Percentiles rank a stretch among this genome's conserved stretches.
phyloP scores from a whole-genome alignment of 2,888 invertebrate genomes.

The Lampropteryx suffumata region DNA sequence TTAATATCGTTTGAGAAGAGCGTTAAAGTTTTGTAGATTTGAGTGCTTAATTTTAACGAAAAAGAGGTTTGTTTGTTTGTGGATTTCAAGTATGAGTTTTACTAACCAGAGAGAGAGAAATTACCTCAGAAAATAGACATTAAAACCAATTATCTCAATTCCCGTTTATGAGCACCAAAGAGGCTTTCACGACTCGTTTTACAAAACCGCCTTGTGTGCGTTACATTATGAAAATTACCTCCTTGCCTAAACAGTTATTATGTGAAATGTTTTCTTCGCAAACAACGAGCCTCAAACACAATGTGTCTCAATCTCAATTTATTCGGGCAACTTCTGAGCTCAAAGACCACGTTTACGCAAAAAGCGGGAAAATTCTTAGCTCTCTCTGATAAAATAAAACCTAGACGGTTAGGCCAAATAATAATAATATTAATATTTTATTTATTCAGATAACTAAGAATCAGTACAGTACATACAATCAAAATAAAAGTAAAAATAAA shows the following conservation, averaged over 20 bases:
- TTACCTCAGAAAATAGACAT: slow-evolving; percentile 4
- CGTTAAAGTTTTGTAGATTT: neutral
- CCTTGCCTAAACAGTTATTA: slow-evolving; percentile 47
- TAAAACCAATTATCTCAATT: slow-evolving; percentile 32
- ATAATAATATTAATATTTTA: too few species aligned
- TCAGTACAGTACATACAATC: too few species aligned
- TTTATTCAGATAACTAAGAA: too few species aligned
- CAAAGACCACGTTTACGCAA: slow-evolving; percentile 3
- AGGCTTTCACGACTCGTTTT: slow-evolving; percentile 35
- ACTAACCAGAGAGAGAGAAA: too few species aligned
- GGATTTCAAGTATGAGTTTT: too few species aligned
- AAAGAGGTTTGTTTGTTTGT: too few species aligned
- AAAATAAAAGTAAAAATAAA: too few species aligned
- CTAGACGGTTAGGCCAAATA: too few species aligned
- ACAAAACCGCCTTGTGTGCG: slow-evolving; percentile 34
- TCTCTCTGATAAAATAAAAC: too few species aligned
- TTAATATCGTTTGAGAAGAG: neutral
- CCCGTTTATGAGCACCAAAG: slow-evolving; percentile 40
- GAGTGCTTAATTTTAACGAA: too few species aligned
- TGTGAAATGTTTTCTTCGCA: slow-evolving; percentile 44
- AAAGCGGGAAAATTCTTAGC: neutral
- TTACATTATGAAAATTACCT: slow-evolving; percentile 53
- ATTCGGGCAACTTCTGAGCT: neutral
- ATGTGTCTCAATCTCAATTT: slow-evolving; percentile 22
- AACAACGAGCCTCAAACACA: slow-evolving; percentile 31